Evolutionary conservation across 2,113 vertebrate genomes (phyloP), one percentile per base, ranked within the genome.

Genomic region (Daubentonia madagascariensis): DNA sequence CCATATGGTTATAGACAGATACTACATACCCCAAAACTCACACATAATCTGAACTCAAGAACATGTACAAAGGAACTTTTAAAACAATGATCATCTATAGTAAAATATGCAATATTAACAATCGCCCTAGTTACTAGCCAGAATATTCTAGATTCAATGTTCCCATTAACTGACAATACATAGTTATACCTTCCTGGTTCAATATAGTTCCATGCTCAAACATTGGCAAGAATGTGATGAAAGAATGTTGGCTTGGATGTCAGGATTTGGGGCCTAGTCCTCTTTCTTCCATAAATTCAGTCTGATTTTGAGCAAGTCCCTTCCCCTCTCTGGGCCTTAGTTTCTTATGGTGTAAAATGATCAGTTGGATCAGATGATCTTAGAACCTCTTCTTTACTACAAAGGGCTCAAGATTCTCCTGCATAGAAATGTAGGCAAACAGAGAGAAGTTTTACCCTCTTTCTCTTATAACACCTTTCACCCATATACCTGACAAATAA

Each of bases 51-150:
- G 18, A 43, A 43, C 37, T 91, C 23, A 61, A 52, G 12, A 7
- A 14, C 18, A 9, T 17, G 28, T 17, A 50, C 59, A 81, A 94
- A 78, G 48, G 30, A 83, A 59, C 78, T 18, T 59, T 61, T 22
- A 68, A 85, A 93, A 85, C 20, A 67, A 93, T 91, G 37, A 45
- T 6, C n/a, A 32, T 40, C 37, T 87, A 79, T n/a, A 75, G 50
- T 73, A 22, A 78, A 76, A 61, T 59, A 78, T 22, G 23, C 8
- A 45, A 12, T 23, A 43, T 37, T 48, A 67, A 37, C n/a, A 14
- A 1, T 70, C 7, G 78, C 9, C 32, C 40, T 22, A 35, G 6
- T 86, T 3, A 59, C 7, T 20, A 85, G 37, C 50, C 11, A 70
- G 48, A 22, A 6, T 32, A 84, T 35, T 35, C n/a, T n/a, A 16